Base-by-base conservation (phyloP, 2,888 invertebrate genomes). In the Trissonchulus latispiculum region DNA sequence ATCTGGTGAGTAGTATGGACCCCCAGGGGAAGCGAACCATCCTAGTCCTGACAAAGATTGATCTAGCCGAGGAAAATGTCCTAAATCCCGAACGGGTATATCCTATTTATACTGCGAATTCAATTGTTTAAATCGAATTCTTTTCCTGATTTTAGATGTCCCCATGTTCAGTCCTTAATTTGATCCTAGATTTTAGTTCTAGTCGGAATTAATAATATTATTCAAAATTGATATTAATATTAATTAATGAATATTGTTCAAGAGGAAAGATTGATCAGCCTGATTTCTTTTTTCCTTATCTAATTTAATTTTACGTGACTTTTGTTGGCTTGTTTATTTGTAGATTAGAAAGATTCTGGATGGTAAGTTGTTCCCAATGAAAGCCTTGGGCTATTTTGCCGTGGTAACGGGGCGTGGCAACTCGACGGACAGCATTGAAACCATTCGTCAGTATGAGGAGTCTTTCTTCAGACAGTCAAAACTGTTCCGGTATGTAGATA, bases 331-430 rank as follows among this genome's bases (percentile, higher is more conserved):
- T 15, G 8, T 48, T 48, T 2, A 59, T 48, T 8, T 48, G 48
- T 48, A 48, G 23, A 48, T 48, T 48, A 89, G 93, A 72, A 94
- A 95, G 85, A 99, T 99, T 80, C 86, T 99, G 37, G 92, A 95
- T 68, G 99, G 99, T 72, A 92, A 93, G 86, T 83, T 99, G 77
- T 99, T 99, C 84, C 97, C 97, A 0, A 99, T 99, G 99, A 93
- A 92, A 83, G 99, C 99, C 0, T 86, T 99, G 1, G 99, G 99
- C 0, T 99, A 99, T 86, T 99, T 96, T 86, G 99, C 97, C 2
- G 97, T 97, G 72, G 97, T 99, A 2, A 99, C 99, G 0, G 99
- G 99, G 0, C 88, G 92, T 77, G 96, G 96, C 48, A 86, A 91
- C 73, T 90, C 91, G 80, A 93, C 95, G 81, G 97, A 99, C 84